phyloP scores from a whole-genome alignment of 2,797 vertebrate genomes.

The Bufotes viridis region DNA sequence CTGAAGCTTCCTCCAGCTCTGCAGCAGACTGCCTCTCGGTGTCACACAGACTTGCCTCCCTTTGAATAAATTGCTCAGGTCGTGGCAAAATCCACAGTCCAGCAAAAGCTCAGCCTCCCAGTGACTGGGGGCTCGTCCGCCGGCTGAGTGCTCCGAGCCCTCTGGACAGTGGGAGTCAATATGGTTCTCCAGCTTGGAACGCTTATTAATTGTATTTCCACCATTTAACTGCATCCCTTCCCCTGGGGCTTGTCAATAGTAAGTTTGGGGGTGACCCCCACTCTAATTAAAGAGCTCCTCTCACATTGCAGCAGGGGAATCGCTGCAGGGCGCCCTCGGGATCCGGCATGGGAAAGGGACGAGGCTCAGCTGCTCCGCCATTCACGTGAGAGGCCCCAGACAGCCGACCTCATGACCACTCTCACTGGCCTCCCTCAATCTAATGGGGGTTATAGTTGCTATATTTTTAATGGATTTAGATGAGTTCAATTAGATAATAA shows the following conservation, averaged over 20 bases:
- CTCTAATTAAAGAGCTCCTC: neutral
- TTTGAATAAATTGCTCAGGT: too few relatives aligned
- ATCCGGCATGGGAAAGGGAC: neutral
- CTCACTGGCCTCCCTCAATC: neutral
- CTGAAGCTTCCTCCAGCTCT: too few relatives aligned
- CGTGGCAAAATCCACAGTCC: too few relatives aligned
- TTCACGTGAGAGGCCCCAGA: neutral
- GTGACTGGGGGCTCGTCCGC: too few relatives aligned
- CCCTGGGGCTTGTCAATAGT: slow-evolving; percentile 37
- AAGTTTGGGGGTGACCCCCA: neutral
- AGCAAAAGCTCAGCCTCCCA: too few relatives aligned
- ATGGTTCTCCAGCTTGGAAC: neutral
- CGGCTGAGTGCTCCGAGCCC: neutral
- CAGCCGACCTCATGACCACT: neutral
- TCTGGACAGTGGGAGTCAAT: slow-evolving; percentile 37
- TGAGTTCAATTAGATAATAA: too few relatives aligned
- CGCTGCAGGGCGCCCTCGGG: neutral
- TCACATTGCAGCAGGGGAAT: slow-evolving; percentile 12
- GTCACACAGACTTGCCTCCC: too few relatives aligned
- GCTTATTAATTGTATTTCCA: slow-evolving; percentile 34
- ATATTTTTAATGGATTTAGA: too few relatives aligned
- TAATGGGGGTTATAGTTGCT: too few relatives aligned
- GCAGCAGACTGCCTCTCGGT: too few relatives aligned
- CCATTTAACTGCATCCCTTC: slow-evolving; percentile 7
- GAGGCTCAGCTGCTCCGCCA: neutral